Percentiles rank a stretch among this genome's conserved stretches.
Evolutionary conservation across 2,888 invertebrate genomes (phyloP).

Genomic region (Drosophila emarginata): DNA sequence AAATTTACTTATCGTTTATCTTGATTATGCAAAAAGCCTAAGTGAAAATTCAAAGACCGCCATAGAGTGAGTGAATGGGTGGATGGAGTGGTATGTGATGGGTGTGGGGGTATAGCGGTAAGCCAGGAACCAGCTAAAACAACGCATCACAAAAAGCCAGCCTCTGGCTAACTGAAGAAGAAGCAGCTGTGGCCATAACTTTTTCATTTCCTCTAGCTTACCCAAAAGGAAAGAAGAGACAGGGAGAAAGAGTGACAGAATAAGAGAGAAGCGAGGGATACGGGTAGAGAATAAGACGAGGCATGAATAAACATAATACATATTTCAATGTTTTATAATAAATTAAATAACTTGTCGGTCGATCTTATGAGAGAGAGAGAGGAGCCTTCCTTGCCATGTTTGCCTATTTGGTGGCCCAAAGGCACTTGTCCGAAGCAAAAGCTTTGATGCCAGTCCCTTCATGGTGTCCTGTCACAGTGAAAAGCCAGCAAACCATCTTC

Average conservation of each 20-base stretch:
- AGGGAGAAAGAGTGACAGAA: background rate
- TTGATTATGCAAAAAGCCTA: constrained; percentile 75
- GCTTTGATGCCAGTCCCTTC: constrained; percentile 4
- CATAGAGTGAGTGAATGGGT: background rate
- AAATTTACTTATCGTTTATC: constrained; percentile 76
- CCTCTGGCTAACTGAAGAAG: constrained; percentile 25
- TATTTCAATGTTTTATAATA: constrained; percentile 72
- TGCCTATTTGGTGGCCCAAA: constrained; percentile 27
- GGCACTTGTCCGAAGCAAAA: constrained; percentile 19
- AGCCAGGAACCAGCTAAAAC: constrained; percentile 10
- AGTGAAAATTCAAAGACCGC: constrained; percentile 71
- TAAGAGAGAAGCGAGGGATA: background rate
- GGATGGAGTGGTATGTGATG: too few relatives aligned
- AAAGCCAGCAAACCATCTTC: constrained; percentile 19
- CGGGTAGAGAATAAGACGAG: constrained; percentile 11
- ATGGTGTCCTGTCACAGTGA: background rate
- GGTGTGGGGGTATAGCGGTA: background rate
- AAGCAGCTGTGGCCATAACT: constrained; percentile 65
- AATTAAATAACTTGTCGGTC: constrained; percentile 70
- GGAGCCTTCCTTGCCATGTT: constrained; percentile 21
- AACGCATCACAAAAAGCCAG: constrained; percentile 35
- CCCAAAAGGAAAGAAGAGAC: constrained; percentile 16
- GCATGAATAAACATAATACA: constrained; percentile 67
- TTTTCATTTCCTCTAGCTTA: constrained; percentile 59
- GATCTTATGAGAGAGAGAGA: constrained; percentile 38